Conservation (phyloP, 1,140 invertebrate genomes). For the Lethrus apterus region DNA sequence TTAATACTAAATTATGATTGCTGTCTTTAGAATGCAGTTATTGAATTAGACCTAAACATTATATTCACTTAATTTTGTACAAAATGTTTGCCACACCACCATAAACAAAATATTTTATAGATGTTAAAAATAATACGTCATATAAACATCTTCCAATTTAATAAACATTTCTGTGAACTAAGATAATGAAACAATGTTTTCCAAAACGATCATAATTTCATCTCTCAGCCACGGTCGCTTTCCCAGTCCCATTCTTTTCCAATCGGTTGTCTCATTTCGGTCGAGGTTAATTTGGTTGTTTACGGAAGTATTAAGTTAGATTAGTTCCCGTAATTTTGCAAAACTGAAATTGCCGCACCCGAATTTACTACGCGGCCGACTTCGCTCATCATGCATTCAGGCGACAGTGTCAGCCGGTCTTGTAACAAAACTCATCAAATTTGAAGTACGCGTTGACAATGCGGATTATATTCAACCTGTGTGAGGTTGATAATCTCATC, state of each 20-base stretch:
- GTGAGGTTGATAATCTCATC: slow-evolving; percentile 40
- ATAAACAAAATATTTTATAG: no score
- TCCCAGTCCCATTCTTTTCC: slow-evolving; percentile 6
- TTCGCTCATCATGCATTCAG: slow-evolving; percentile 34
- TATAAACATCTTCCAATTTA: no score
- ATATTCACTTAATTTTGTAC: no score
- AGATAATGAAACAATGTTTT: no score
- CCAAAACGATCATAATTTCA: no score
- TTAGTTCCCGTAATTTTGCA: slow-evolving; percentile 18
- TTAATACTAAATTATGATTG: no score
- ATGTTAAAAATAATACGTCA: no score
- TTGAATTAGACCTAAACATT: no score
- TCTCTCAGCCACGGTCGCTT: no score
- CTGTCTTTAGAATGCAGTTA: no score
- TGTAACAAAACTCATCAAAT: slow-evolving; percentile 42
- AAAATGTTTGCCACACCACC: no score
- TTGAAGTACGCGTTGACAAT: slow-evolving; percentile 41
- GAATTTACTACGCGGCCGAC: not conserved
- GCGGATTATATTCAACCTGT: slow-evolving; percentile 39
- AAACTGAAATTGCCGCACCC: slow-evolving; percentile 13
- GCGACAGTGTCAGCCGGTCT: slow-evolving; percentile 28
- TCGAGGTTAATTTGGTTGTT: slow-evolving; percentile 11
- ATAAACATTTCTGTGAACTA: no score
- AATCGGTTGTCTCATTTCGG: not conserved
- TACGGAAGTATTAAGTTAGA: slow-evolving; percentile 22